Conservation (phyloP, 2,797 vertebrate genomes). For the Microchirus variegatus region DNA sequence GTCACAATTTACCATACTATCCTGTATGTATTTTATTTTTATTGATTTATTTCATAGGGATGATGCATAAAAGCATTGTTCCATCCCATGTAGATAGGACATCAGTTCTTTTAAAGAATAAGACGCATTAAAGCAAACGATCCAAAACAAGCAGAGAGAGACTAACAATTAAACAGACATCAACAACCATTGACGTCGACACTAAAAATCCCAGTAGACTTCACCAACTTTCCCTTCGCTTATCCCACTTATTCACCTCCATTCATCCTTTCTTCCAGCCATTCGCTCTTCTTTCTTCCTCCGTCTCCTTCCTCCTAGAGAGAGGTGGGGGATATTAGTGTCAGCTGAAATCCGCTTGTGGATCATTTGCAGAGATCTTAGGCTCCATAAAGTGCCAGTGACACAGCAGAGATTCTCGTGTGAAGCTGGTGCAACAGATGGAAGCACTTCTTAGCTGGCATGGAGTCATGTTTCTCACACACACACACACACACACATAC, state of each 20-base stretch:
- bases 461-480: conserved; percentile 58
- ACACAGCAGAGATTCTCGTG: conserved; percentile 64
- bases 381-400: conserved; percentile 62
- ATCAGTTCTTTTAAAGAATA: too few species aligned
- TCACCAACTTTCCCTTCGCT: conserved; percentile 29
- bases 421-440: conserved; percentile 72
- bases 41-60: too few species aligned
- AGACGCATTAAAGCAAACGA: too few species aligned
- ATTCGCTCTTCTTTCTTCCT: conserved; percentile 14
- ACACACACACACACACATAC: conserved; percentile 19
- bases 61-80: too few species aligned
- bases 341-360: conserved; percentile 55
- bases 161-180: too few species aligned
- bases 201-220: not conserved
- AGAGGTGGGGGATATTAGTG: conserved; percentile 52
- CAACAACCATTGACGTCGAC: too few species aligned
- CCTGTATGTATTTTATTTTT: not conserved
- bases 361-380: conserved; percentile 66
- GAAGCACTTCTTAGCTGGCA: conserved; percentile 73
- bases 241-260: conserved; percentile 33
- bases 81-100: too few species aligned
- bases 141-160: too few species aligned
- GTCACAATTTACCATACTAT: conserved; percentile 13
- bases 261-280: conserved; percentile 31
- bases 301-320: conserved; percentile 32